Evolutionary conservation across 35 echinoderm and acorn worm genomes (phyloP).

Genomic region (Lytechinus pictus): DNA sequence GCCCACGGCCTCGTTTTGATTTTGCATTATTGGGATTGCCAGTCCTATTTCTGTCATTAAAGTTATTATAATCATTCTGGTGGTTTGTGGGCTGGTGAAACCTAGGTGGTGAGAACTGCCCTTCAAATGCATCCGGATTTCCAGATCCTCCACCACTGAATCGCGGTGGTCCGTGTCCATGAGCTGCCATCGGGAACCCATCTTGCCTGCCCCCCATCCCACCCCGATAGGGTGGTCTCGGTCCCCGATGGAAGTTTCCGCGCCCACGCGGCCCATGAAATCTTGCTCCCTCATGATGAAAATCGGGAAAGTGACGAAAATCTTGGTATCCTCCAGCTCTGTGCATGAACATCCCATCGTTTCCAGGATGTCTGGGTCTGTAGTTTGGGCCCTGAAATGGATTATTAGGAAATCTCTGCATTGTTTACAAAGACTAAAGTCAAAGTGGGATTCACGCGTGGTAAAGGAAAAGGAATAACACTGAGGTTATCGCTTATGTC

Average conservation of each 20-base stretch:
- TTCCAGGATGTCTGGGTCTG: background rate
- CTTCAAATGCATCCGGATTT: background rate
- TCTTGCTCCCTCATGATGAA: slow-evolving; percentile 11
- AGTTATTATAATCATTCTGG: background rate
- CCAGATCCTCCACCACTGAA: too few relatives aligned
- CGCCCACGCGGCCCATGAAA: background rate
- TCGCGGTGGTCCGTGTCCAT: background rate
- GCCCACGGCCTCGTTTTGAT: background rate
- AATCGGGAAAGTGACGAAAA: background rate
- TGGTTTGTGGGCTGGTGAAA: background rate
- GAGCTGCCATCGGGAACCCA: background rate
- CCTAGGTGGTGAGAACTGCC: background rate
- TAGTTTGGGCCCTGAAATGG: background rate
- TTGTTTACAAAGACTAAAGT: background rate
- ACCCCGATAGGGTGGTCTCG: background rate
- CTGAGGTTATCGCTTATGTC: background rate
- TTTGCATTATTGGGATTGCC: background rate
- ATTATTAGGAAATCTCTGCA: background rate
- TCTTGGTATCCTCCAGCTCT: background rate
- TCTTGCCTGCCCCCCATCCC: background rate
- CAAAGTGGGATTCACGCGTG: too few relatives aligned
- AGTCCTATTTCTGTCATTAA: background rate
- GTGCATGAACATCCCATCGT: background rate
- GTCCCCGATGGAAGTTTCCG: slow-evolving; percentile 24
- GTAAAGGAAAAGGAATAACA: background rate